phyloP scores from a whole-genome alignment of 2,888 invertebrate genomes.

The Torymus aiolomorphi region DNA sequence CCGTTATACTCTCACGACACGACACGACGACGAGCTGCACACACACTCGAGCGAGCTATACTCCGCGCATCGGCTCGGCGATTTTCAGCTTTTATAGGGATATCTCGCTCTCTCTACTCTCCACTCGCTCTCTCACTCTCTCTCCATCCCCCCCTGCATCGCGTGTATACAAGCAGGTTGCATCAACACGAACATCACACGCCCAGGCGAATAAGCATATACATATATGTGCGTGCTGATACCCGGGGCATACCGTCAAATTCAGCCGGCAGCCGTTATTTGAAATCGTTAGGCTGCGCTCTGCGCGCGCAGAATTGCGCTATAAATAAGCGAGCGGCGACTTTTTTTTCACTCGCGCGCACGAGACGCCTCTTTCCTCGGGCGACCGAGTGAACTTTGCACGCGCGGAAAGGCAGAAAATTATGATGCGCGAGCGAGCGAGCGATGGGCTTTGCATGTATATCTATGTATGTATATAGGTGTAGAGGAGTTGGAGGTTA shows the following conservation, averaged over 20 bases:
- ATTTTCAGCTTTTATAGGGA: conserved; percentile 48
- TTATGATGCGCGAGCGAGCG: conserved; percentile 38
- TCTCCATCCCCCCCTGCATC: background rate
- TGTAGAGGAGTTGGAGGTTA: too few species aligned
- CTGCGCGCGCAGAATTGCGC: conserved; percentile 37
- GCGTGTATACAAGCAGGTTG: background rate
- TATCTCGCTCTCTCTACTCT: conserved; percentile 15
- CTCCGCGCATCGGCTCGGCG: background rate
- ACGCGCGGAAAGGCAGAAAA: conserved; percentile 12
- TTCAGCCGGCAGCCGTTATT: background rate
- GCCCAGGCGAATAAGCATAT: background rate
- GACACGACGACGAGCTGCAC: too few species aligned
- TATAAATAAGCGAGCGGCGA: conserved; percentile 33
- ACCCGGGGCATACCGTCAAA: background rate
- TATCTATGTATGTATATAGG: too few species aligned
- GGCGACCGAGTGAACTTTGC: conserved; percentile 52
- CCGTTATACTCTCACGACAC: too few species aligned
- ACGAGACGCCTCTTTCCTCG: conserved; percentile 31
- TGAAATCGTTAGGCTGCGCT: background rate
- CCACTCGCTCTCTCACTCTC: background rate
- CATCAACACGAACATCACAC: conserved; percentile 2
- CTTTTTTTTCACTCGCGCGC: background rate
- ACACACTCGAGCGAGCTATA: background rate
- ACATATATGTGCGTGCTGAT: background rate
- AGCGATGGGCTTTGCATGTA: too few species aligned